phyloP scores from a whole-genome alignment of 2,797 vertebrate species.

The Brachymystax lenok region DNA sequence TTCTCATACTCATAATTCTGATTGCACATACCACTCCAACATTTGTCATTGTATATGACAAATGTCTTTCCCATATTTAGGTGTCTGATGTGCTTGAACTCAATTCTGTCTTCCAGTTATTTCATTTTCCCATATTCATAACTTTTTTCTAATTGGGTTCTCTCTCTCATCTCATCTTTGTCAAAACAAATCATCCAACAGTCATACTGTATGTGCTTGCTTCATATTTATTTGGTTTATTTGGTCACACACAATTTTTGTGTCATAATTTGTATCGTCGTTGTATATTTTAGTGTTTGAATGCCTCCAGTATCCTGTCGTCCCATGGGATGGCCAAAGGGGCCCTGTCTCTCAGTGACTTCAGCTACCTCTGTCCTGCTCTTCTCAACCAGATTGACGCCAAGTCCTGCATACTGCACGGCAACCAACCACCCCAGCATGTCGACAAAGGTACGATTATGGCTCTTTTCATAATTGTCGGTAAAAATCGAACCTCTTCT shows the following conservation, averaged over 20 bases:
- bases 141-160: not conserved
- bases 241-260: not conserved
- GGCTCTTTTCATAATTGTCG: not conserved
- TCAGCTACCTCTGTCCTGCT: slow-evolving; percentile 90
- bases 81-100: not conserved
- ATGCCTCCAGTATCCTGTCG: slow-evolving; percentile 82
- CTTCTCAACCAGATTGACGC: slow-evolving; percentile 91
- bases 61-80: not conserved
- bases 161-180: not conserved
- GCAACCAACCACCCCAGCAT: slow-evolving; percentile 41
- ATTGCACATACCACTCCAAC: not conserved
- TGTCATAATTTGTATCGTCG: not conserved
- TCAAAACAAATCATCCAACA: not conserved
- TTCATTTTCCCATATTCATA: not conserved
- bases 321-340: slow-evolving; percentile 87
- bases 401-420: slow-evolving; percentile 82
- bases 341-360: slow-evolving; percentile 79
- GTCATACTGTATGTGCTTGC: not conserved
- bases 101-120: not conserved
- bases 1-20: not conserved
- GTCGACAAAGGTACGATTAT: slow-evolving; percentile 11
- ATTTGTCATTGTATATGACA: not conserved
- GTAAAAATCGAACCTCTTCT: not conserved
- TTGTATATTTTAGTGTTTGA: slow-evolving; percentile 80
- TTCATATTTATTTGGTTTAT: not conserved